Percentiles rank a stretch among this genome's conserved stretches.
Evolutionary conservation across 2,888 invertebrate species (phyloP).

Genomic region (Ditylenchus weischeri): DNA sequence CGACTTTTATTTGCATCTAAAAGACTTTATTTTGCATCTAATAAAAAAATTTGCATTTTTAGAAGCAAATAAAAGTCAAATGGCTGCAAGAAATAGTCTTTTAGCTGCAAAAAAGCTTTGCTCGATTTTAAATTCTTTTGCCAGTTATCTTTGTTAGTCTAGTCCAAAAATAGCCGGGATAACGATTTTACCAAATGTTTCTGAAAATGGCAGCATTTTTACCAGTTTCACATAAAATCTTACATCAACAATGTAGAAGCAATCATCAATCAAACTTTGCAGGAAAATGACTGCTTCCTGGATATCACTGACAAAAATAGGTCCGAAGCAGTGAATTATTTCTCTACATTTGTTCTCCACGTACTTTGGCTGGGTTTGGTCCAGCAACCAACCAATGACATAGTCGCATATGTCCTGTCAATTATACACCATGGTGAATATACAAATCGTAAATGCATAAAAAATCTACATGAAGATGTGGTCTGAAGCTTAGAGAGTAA

Average conservation of each 20-base stretch:
- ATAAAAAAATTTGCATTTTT: too few relatives aligned
- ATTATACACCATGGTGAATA: not conserved
- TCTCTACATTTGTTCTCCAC: constrained; percentile 3
- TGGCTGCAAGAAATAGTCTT: too few relatives aligned
- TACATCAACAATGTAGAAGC: constrained; percentile 16
- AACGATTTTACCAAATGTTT: too few relatives aligned
- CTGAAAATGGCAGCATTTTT: too few relatives aligned
- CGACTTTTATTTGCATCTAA: too few relatives aligned
- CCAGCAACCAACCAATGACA: constrained; percentile 14
- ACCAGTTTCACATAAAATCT: not conserved
- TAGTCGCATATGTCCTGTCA: constrained; percentile 16
- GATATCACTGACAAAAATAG: constrained; percentile 11
- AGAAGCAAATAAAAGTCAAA: too few relatives aligned
- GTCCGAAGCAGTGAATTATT: constrained; percentile 7
- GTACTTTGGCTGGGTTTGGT: constrained; percentile 7
- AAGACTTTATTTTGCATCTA: too few relatives aligned
- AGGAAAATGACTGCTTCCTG: constrained; percentile 17
- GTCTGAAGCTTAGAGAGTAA: not conserved
- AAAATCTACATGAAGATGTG: constrained; percentile 8
- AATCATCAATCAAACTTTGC: constrained; percentile 10
- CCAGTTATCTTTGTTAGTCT: too few relatives aligned
- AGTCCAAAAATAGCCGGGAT: too few relatives aligned
- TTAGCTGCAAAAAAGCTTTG: too few relatives aligned
- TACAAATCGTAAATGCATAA: constrained; percentile 4
- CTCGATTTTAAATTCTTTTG: too few relatives aligned